Evolutionary conservation across 1,140 invertebrate species (phyloP), one percentile per base, ranked within the genome.

Genomic region (Drosophila mayri): DNA sequence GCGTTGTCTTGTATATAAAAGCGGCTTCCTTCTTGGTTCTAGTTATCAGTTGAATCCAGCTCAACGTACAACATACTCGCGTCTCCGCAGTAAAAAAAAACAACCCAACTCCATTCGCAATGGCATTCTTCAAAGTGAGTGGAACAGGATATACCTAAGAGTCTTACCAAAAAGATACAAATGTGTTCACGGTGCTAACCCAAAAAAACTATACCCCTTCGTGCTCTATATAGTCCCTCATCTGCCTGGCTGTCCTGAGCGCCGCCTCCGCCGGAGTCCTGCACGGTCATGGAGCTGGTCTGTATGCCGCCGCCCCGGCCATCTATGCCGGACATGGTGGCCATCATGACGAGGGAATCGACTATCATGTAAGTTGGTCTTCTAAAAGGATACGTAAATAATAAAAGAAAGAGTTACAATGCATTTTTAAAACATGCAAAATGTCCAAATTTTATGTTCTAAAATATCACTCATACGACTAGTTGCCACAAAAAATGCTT

Each of bases 91-190:
- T 59, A 77, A 41, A 52, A 3, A 20, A 22, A 25, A 25, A 65
- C 70, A 43, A 61, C 62, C 30, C 58, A 68, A 67, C 52, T 61
- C 49, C 70, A 71, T 72, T 80, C 25, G 47, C 63, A 86, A 92
- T 92, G 91, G 91, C 91, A 74, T 92, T 92, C 87, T 91, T 92
- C 77, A 92, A 92, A 92, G 91, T 92, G 91, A 92, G 91, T 92
- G 88, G 88, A 41, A 37, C 25, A 61, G 55, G 57, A 58, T 32
- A 47, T 57, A 44, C 18, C 43, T 44, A 18, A 20, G 41, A 43
- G 35, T 37, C 35, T 37, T 37, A 14, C 11, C n/a, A 9, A 18
- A 41, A 20, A 43, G 5, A 18, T 18, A 43, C n/a, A 43, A 20
- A 25, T 25, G 41, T 43, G 18, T 20, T 20, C 5, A 3, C 10